Evolutionary conservation across 2,888 invertebrate genomes (phyloP).

Genomic region (Amiota minor): DNA sequence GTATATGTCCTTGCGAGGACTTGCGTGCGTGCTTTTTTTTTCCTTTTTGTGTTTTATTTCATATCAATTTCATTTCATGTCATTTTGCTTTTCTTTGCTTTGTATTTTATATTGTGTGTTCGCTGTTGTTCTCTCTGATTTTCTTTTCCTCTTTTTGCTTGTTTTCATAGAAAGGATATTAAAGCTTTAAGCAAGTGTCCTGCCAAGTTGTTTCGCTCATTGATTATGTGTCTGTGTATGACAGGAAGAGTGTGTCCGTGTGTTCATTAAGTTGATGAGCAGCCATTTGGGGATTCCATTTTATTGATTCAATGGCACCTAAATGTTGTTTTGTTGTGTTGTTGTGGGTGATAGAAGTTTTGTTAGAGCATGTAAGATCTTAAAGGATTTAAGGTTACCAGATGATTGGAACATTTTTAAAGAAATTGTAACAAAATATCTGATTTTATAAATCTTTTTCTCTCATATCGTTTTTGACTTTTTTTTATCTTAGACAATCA

Average conservation of each 20-base stretch:
- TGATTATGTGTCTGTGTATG: too few relatives aligned
- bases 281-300: slow-evolving; percentile 59
- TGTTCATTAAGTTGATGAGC: slow-evolving; percentile 55
- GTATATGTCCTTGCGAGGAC: slow-evolving; percentile 34
- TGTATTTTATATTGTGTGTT: neutral
- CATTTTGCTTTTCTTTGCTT: slow-evolving; percentile 42
- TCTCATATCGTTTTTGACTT: neutral
- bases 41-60: neutral
- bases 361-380: neutral
- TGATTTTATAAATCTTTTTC: neutral
- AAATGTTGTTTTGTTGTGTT: neutral
- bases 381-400: neutral
- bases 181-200: too few relatives aligned
- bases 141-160: too few relatives aligned
- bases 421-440: neutral
- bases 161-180: too few relatives aligned
- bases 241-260: neutral
- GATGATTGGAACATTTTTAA: neutral
- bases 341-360: neutral
- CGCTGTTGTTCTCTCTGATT: neutral
- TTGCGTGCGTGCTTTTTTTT: neutral
- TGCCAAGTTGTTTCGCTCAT: too few relatives aligned
- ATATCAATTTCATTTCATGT: slow-evolving; percentile 40
- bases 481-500: neutral
- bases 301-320: slow-evolving; percentile 32